Base-by-base conservation (phyloP, 1,140 invertebrate species). In the Camponotus vicinus region DNA sequence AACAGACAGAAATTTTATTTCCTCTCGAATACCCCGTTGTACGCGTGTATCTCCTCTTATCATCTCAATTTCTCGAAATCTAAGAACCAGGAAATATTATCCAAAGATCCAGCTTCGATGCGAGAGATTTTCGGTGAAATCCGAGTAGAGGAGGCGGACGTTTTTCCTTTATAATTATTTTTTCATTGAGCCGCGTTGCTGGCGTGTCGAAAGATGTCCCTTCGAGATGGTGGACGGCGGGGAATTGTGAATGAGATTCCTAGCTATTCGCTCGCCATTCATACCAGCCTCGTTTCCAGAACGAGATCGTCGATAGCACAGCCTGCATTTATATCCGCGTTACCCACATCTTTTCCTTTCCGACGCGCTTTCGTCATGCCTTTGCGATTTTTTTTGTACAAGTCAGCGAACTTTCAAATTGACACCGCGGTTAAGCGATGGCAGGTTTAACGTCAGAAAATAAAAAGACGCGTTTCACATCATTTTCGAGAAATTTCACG, bases 231-330 rank as follows among this genome's bases (percentile, higher is more conserved):
- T 18, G 91, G 76, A 83, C 85, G 59, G 34, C 34, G 49, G 67
- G 45, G 61, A 77, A 86, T 79, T 86, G 86, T 93, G 93, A 94
- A 95, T 94, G 94, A 94, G 93, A 92, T 90, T 89, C 90, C 88
- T 89, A 34, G 79, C 79, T 80, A 79, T 52, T 52, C 75, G 76
- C 87, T 76, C 32, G 57, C 78, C 86, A 90, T 90, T 90, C 89
- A 90, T 86, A 59, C 55, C 59, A 37, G 32, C 3, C 59, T 78
- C 63, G 66, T 67, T 75, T 78, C 15, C 34, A 37, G 52, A 13
- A 59, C 21, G 34, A 88, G 88, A 94, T 95, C 90, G 88, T 85
- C 91, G 94, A 94, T 94, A 94, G 93, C 77, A 5, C 6, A 57
- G 55, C 52, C 87, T 79, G 90, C 87, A 93, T 94, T 94, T 94